A percentile compares a stretch with the other conserved stretches of the same genome.
Conservation (phyloP, 2,797 vertebrate genomes). For the Echeneis naucrates region DNA sequence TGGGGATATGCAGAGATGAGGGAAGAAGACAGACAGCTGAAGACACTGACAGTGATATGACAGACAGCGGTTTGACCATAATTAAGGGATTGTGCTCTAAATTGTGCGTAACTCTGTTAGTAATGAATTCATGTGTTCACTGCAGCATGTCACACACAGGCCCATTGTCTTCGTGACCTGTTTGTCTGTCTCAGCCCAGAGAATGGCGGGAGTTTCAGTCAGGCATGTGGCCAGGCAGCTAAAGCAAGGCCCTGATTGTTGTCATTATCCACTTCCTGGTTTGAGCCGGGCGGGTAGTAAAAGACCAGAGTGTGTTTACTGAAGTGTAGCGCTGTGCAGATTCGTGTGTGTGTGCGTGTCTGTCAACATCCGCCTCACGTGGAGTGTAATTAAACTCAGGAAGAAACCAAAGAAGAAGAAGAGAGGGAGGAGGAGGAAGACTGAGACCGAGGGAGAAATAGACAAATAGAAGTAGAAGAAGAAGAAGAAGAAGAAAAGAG, state of each 20-base stretch:
- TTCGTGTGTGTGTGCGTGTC: constrained; percentile 9
- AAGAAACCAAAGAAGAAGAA: constrained; percentile 11
- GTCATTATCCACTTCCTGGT: constrained; percentile 71
- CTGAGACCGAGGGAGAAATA: background rate
- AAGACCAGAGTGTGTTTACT: constrained; percentile 29
- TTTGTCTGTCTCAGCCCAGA: too few species aligned
- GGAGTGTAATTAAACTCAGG: constrained; percentile 26
- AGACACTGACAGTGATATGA: too few species aligned
- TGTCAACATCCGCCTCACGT: background rate
- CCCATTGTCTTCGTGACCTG: too few species aligned
- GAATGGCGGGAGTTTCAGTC: constrained; percentile 58
- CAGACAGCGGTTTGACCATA: too few species aligned
- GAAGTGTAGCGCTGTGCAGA: constrained; percentile 9
- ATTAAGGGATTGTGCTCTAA: too few species aligned
- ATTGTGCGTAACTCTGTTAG: too few species aligned
- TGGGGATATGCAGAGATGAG: too few species aligned
- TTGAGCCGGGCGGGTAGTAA: constrained; percentile 54
- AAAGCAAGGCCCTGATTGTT: constrained; percentile 55
- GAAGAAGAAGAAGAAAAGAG: constrained; percentile 6
- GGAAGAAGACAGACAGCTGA: too few species aligned
- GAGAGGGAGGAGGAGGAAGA: background rate
- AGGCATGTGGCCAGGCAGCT: constrained; percentile 59
- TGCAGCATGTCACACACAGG: too few species aligned
- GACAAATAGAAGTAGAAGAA: too few species aligned
- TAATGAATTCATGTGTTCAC: too few species aligned